Evolutionary conservation across 2,797 vertebrate genomes (phyloP).

Genomic region (Crenichthys baileyi): DNA sequence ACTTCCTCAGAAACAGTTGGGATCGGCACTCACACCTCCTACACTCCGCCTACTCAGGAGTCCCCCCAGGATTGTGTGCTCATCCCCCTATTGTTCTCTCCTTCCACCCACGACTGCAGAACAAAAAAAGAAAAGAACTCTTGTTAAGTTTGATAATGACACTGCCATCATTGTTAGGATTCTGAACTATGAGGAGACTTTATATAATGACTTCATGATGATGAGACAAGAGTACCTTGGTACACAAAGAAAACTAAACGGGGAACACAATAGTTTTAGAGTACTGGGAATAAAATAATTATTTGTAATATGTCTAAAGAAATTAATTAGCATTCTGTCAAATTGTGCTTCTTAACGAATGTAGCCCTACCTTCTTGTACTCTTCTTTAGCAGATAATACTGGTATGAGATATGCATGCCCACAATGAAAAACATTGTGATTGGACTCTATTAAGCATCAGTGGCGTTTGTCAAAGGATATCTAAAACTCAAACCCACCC

Average conservation of each 20-base stretch:
- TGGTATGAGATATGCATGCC: not conserved
- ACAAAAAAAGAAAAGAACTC: not conserved
- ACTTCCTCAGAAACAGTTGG: slow-evolving; percentile 2
- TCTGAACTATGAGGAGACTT: not conserved
- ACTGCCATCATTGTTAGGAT: not conserved
- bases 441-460: not conserved
- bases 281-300: not conserved
- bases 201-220: not conserved
- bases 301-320: not conserved
- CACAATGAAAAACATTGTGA: not conserved
- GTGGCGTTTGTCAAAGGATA: not conserved
- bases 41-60: slow-evolving; percentile 6
- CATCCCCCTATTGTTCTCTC: slow-evolving; percentile 6
- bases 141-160: slow-evolving; percentile 1
- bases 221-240: not conserved
- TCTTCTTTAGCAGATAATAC: not conserved
- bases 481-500: not conserved
- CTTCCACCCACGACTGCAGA: slow-evolving; percentile 3
- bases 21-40: slow-evolving; percentile 5
- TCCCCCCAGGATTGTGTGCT: slow-evolving; percentile 7
- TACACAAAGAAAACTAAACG: too few relatives aligned
- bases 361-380: too few relatives aligned
- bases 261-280: not conserved
- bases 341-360: not conserved
- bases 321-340: not conserved